Percentiles rank a stretch among this genome's conserved stretches.
These are phyloP conservation scores for Oncorhynchus keta DNA, from an alignment of 2,113 vertebrate species.

Conservation along the genomic window DNA sequence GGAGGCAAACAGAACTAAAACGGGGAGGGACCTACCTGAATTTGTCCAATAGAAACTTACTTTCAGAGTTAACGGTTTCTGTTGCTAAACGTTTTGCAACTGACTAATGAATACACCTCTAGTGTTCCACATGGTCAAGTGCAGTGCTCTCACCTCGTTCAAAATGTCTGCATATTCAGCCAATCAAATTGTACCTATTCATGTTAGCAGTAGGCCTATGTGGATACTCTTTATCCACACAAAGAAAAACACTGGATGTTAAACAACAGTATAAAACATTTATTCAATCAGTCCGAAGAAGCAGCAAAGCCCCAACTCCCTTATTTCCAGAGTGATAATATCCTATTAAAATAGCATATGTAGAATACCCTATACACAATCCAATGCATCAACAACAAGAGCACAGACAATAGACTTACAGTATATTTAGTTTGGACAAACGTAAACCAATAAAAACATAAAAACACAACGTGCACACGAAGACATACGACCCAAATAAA, in stretches of 20 bases:
- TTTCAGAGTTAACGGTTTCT: too few relatives aligned
- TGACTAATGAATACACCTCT: too few relatives aligned
- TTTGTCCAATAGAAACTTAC: too few relatives aligned
- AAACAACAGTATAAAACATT: constrained; percentile 1
- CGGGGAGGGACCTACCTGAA: too few relatives aligned
- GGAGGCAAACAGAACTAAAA: too few relatives aligned
- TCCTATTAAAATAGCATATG: not conserved
- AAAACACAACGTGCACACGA: not conserved
- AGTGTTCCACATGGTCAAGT: not conserved
- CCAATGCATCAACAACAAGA: constrained; percentile 37
- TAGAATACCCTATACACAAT: constrained; percentile 13
- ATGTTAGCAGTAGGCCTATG: too few relatives aligned
- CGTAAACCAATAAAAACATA: constrained; percentile 29
- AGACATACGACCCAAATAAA: too few relatives aligned
- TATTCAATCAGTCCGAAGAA: constrained; percentile 2
- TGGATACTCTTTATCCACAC: too few relatives aligned
- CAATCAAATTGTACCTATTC: too few relatives aligned
- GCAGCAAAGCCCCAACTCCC: constrained; percentile 15
- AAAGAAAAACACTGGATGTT: not conserved
- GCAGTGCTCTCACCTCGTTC: not conserved
- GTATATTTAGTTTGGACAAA: not conserved
- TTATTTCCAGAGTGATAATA: constrained; percentile 10
- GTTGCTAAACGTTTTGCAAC: not conserved
- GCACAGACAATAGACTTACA: constrained; percentile 3
- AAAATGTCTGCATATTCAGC: not conserved